These are phyloP conservation scores for Axinella damicornis DNA, from an alignment of 37 sponge, comb jelly and placozoan genomes.

Conservation along the genomic window DNA sequence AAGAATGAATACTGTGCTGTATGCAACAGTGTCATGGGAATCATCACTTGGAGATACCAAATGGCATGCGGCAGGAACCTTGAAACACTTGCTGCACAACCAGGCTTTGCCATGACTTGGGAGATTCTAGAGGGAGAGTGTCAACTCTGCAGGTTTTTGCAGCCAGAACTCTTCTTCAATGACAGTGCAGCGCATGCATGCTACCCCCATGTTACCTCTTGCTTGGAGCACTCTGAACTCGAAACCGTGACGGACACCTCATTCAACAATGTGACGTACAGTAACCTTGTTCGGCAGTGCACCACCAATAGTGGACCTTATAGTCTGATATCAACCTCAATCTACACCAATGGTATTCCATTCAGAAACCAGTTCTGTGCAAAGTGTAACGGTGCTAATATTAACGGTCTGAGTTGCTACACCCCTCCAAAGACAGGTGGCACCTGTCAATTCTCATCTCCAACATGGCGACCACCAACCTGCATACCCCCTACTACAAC, in stretches of 20 bases:
- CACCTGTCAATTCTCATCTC: too few relatives aligned
- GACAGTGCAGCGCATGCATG: background rate
- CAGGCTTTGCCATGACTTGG: background rate
- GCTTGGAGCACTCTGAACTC: background rate
- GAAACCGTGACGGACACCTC: too few relatives aligned
- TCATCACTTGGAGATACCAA: constrained; percentile 5
- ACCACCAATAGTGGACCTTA: background rate
- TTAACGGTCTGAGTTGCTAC: too few relatives aligned
- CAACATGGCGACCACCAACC: too few relatives aligned
- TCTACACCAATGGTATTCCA: background rate
- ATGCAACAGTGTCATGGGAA: constrained; percentile 26
- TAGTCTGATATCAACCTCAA: background rate
- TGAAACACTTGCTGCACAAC: background rate
- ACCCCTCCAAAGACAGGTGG: too few relatives aligned
- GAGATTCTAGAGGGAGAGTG: constrained; percentile 4
- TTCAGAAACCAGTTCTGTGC: constrained; percentile 23
- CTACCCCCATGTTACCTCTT: constrained; percentile 6
- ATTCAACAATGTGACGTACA: too few relatives aligned
- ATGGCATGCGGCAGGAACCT: background rate
- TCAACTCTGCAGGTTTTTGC: background rate
- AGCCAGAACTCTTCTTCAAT: too few relatives aligned
- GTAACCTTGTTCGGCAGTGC: background rate
- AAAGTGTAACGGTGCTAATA: background rate
- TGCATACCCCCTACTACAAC: too few relatives aligned
- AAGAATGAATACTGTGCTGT: constrained; percentile 55